These are phyloP conservation scores for Columba livia DNA, from an alignment of 2,113 vertebrate species.

Conservation along the genomic window DNA sequence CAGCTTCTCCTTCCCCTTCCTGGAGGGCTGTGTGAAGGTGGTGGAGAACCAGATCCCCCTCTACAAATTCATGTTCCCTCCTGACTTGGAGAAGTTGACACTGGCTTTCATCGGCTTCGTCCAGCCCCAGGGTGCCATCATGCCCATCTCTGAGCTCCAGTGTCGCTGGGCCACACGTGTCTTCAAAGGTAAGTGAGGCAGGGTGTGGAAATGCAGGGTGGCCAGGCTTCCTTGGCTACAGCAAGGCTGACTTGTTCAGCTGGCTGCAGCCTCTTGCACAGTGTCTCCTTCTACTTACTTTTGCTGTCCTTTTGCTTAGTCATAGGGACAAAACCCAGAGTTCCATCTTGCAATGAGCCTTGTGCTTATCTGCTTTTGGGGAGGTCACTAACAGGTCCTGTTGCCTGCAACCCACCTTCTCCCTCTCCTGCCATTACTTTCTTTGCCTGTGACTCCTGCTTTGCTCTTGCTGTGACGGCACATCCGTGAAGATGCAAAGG, in stretches of 20 bases:
- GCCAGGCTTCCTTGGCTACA: rapidly evolving
- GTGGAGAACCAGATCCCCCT: slow-evolving; percentile 74
- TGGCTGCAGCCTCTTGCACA: not conserved
- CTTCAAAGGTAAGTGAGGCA: slow-evolving; percentile 79
- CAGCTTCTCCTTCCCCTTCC: slow-evolving; percentile 81
- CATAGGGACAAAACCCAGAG: rapidly evolving
- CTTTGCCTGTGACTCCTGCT: not conserved
- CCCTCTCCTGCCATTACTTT: not conserved
- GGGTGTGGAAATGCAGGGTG: not conserved
- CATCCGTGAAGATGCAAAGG: rapidly evolving
- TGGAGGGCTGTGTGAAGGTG: slow-evolving; percentile 74
- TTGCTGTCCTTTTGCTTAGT: not conserved
- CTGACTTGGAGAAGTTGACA: slow-evolving; percentile 78
- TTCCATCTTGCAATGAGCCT: not conserved
- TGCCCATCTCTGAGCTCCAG: slow-evolving; percentile 86
- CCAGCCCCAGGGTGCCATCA: slow-evolving; percentile 77
- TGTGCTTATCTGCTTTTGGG: not conserved
- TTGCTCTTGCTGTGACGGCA: rapidly evolving
- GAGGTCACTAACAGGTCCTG: not conserved
- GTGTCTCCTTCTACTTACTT: not conserved
- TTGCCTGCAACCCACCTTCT: not conserved
- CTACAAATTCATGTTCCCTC: slow-evolving; percentile 85
- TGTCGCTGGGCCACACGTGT: slow-evolving; percentile 83
- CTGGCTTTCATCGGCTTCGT: slow-evolving; percentile 84
- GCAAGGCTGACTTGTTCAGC: not conserved